phyloP scores from a whole-genome alignment of 2,113 vertebrate species.

The Phalacrocorax pelagicus region DNA sequence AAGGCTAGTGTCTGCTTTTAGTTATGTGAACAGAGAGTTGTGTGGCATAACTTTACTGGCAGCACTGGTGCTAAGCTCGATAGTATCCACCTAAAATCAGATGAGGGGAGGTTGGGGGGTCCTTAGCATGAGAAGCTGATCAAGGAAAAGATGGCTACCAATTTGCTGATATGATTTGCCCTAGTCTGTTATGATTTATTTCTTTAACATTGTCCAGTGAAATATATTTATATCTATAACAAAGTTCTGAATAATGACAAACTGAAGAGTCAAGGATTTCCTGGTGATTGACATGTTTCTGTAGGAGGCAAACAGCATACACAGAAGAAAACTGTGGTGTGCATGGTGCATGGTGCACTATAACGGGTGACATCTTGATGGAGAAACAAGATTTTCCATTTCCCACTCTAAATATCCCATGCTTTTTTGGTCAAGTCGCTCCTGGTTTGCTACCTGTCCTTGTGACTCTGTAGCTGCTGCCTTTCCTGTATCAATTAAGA shows the following conservation, averaged over 20 bases:
- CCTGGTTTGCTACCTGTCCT: background rate
- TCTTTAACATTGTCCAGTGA: background rate
- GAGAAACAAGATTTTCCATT: background rate
- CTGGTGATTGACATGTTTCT: background rate
- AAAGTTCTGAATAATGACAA: background rate
- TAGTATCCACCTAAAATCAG: background rate
- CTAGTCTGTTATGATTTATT: background rate
- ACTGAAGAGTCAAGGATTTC: background rate
- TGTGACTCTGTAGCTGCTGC: background rate
- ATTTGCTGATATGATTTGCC: background rate
- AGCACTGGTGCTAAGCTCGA: background rate
- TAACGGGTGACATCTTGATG: background rate
- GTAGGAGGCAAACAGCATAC: background rate
- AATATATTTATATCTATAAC: background rate
- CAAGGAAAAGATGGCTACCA: background rate
- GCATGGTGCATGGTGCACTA: background rate
- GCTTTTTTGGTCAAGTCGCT: background rate
- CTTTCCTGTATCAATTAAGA: background rate
- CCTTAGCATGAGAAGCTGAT: background rate
- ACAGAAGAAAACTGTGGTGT: background rate
- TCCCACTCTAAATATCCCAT: background rate
- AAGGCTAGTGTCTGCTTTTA: background rate
- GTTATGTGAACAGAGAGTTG: background rate
- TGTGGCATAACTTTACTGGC: background rate
- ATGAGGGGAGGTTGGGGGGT: fast-evolving